A percentile compares a stretch with the other conserved stretches of the same genome.
Evolutionary conservation across 2,113 vertebrate species (phyloP).

Genomic region (Arvicanthis niloticus): DNA sequence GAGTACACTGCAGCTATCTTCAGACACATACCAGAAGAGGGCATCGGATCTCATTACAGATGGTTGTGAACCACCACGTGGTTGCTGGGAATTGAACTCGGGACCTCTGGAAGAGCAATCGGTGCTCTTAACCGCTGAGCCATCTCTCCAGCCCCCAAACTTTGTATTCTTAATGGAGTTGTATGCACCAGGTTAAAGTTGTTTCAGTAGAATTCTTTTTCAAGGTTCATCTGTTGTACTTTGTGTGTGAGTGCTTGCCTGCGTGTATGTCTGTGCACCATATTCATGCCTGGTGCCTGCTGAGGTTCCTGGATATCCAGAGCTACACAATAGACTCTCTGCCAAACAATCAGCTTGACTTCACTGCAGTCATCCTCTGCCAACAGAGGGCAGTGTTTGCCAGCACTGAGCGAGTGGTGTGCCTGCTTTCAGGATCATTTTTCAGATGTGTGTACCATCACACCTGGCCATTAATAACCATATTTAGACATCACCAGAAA

Average conservation of each 20-base stretch:
- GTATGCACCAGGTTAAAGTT: conserved; percentile 7
- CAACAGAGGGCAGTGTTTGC: conserved; percentile 74
- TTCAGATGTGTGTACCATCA: neutral
- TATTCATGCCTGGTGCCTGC: neutral
- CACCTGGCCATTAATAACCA: neutral
- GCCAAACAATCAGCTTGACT: neutral
- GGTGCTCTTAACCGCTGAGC: too few species aligned
- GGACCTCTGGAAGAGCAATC: too few species aligned
- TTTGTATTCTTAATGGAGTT: neutral
- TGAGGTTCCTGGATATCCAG: neutral
- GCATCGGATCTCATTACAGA: too few species aligned
- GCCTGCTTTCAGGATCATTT: neutral
- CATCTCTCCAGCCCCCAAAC: too few species aligned
- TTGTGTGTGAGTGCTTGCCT: neutral
- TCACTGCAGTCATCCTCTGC: neutral
- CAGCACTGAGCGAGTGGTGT: neutral
- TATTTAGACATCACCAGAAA: neutral
- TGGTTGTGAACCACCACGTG: too few species aligned
- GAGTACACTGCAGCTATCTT: too few species aligned
- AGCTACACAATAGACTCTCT: neutral
- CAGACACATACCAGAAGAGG: too few species aligned
- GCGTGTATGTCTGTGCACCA: neutral
- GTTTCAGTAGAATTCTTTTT: neutral
- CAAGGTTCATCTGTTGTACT: neutral
- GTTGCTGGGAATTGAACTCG: too few species aligned